Percentiles rank a stretch among this genome's conserved stretches.
Evolutionary conservation across 2,888 invertebrate species (phyloP).

Genomic region (Andrena chrysosceles): DNA sequence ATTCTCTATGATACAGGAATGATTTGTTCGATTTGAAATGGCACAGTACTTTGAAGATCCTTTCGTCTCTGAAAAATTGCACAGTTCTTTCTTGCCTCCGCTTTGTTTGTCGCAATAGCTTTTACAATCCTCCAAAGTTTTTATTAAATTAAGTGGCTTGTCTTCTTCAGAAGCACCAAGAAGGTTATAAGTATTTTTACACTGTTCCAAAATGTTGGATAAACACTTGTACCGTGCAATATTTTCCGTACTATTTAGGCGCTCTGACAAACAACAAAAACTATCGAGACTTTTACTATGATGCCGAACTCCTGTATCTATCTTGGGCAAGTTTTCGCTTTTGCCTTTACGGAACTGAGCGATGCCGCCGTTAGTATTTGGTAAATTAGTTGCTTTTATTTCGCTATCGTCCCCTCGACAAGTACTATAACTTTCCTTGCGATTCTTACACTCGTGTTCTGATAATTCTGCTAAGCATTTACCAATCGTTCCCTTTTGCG

Average conservation of each 20-base stretch:
- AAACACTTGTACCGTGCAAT: slow-evolving; percentile 29
- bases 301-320: slow-evolving; percentile 22
- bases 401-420: slow-evolving; percentile 36
- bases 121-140: slow-evolving; percentile 35
- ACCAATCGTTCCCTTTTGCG: slow-evolving; percentile 18
- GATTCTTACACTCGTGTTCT: slow-evolving; percentile 31
- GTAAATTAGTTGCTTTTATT: slow-evolving; percentile 35
- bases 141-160: slow-evolving; percentile 62
- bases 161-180: slow-evolving; percentile 44
- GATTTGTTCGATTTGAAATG: slow-evolving; percentile 52
- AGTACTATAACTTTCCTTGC: slow-evolving; percentile 49
- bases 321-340: slow-evolving; percentile 26
- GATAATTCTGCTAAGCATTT: slow-evolving; percentile 42
- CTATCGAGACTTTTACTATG: slow-evolving; percentile 21
- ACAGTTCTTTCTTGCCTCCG: slow-evolving; percentile 28
- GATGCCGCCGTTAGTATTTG: slow-evolving; percentile 1
- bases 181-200: slow-evolving; percentile 37
- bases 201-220: slow-evolving; percentile 45
- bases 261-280: slow-evolving; percentile 36
- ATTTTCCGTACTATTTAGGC: slow-evolving; percentile 33
- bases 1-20: slow-evolving; percentile 62
- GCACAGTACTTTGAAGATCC: slow-evolving; percentile 35
- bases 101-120: slow-evolving; percentile 17
- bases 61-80: slow-evolving; percentile 35
- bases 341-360: slow-evolving; percentile 25